Conservation (phyloP, 1,140 invertebrate genomes). For the Sinonovacula constricta region DNA sequence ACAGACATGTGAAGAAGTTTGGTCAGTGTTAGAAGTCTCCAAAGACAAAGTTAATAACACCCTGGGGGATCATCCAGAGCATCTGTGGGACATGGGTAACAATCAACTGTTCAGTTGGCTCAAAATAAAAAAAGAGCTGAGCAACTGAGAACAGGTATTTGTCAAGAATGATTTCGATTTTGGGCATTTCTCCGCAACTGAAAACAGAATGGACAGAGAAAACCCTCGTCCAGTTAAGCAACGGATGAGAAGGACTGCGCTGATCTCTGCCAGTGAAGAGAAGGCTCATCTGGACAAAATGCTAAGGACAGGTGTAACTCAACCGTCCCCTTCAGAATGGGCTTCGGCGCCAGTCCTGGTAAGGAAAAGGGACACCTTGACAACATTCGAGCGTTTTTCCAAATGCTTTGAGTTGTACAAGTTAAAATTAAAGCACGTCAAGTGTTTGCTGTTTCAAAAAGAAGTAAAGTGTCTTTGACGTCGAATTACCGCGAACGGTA, state of each 20-base stretch:
- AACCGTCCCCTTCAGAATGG: constrained; percentile 32
- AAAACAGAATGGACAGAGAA: constrained; percentile 31
- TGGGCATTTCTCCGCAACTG: background rate
- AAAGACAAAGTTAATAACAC: too few species aligned
- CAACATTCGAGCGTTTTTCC: constrained; percentile 2
- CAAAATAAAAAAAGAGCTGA: too few species aligned
- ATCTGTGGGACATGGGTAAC: too few species aligned
- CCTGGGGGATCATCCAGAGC: too few species aligned
- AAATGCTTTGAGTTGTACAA: constrained; percentile 15
- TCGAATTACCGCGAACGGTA: constrained; percentile 6
- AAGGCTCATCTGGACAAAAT: constrained; percentile 14
- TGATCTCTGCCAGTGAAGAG: constrained; percentile 11
- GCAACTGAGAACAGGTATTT: constrained; percentile 27
- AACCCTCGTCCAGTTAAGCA: constrained; percentile 18
- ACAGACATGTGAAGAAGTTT: too few species aligned
- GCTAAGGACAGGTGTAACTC: constrained; percentile 7
- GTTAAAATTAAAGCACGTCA: constrained; percentile 50
- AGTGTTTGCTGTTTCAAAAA: constrained; percentile 48
- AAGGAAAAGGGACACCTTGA: constrained; percentile 28
- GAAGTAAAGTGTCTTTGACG: constrained; percentile 46
- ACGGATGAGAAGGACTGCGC: background rate
- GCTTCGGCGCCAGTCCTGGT: constrained; percentile 13
- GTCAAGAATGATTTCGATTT: constrained; percentile 23
- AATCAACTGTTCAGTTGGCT: too few species aligned
- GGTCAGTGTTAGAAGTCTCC: too few species aligned